phyloP scores from a whole-genome alignment of 1,140 invertebrate genomes.

The Eubasilissa regina region DNA sequence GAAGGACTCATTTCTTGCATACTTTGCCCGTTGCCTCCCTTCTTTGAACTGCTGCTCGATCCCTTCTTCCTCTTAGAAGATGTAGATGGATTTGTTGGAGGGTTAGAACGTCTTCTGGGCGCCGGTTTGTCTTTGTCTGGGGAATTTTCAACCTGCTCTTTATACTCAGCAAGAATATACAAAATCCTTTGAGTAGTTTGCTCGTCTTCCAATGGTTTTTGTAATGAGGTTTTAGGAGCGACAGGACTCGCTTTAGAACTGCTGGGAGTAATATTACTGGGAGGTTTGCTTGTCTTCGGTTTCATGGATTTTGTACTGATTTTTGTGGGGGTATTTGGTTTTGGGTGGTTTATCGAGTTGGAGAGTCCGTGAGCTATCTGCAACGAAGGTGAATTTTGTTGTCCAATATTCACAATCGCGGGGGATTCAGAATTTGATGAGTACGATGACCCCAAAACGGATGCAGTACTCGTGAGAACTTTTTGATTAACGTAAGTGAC shows the following conservation, averaged over 20 bases:
- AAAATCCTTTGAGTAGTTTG: conserved; percentile 86
- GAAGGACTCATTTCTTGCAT: conserved; percentile 73
- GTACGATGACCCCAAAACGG: conserved; percentile 63
- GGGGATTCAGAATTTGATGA: conserved; percentile 66
- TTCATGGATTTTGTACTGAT: conserved; percentile 70
- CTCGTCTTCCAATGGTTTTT: conserved; percentile 86
- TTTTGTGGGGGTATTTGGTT: conserved; percentile 66
- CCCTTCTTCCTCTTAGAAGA: conserved; percentile 83
- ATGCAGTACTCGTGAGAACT: conserved; percentile 54
- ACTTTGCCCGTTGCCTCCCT: conserved; percentile 64
- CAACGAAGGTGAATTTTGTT: conserved; percentile 64
- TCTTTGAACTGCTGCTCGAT: conserved; percentile 73
- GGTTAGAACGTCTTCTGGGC: conserved; percentile 81
- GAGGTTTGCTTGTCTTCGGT: conserved; percentile 69
- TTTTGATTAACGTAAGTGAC: conserved; percentile 70
- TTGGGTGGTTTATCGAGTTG: conserved; percentile 68
- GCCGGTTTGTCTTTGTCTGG: conserved; percentile 89
- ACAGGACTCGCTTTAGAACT: conserved; percentile 78
- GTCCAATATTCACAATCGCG: conserved; percentile 66
- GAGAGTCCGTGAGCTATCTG: conserved; percentile 67
- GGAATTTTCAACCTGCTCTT: conserved; percentile 84
- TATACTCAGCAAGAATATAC: conserved; percentile 86
- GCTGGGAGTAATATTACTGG: conserved; percentile 71
- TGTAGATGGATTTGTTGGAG: conserved; percentile 80
- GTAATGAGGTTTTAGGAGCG: conserved; percentile 78